Conservation (phyloP, 2,888 invertebrate species). For the Hedya salicella region DNA sequence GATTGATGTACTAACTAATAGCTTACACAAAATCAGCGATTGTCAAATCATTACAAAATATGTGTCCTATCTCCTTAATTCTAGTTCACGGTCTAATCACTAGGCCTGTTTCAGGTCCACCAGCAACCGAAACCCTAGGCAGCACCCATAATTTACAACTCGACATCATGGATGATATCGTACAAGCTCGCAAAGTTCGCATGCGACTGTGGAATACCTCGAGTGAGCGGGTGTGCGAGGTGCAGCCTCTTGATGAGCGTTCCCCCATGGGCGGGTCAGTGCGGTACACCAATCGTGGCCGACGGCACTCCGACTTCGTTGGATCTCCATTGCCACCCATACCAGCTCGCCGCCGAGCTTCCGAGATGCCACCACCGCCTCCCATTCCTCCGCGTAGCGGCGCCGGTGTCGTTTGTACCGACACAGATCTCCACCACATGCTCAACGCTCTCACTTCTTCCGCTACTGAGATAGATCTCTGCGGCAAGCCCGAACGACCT, state of each 20-base stretch:
- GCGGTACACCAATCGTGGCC: constrained; percentile 86
- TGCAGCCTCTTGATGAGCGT: constrained; percentile 90
- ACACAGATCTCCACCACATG: constrained; percentile 92
- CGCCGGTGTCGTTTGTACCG: constrained; percentile 91
- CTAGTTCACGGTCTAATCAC: constrained; percentile 37
- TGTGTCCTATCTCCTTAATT: background rate
- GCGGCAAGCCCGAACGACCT: constrained; percentile 86
- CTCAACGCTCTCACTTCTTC: constrained; percentile 92
- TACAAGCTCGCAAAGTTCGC: constrained; percentile 91
- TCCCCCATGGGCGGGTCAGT: constrained; percentile 81
- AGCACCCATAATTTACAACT: constrained; percentile 93
- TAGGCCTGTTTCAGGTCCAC: constrained; percentile 82
- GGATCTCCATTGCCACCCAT: constrained; percentile 86
- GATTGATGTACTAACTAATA: too few relatives aligned
- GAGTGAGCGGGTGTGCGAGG: constrained; percentile 92
- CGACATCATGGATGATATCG: constrained; percentile 95
- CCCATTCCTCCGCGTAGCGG: constrained; percentile 73
- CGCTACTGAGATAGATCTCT: constrained; percentile 91
- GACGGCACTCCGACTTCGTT: constrained; percentile 91
- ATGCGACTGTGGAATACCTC: constrained; percentile 94
- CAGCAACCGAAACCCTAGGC: constrained; percentile 89
- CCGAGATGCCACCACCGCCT: constrained; percentile 88
- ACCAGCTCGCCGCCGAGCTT: constrained; percentile 87
- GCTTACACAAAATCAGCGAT: too few relatives aligned
- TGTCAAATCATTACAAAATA: background rate